These are phyloP conservation scores for Lasioglossum lativentre DNA, from an alignment of 2,888 invertebrate species.

Conservation along the genomic window DNA sequence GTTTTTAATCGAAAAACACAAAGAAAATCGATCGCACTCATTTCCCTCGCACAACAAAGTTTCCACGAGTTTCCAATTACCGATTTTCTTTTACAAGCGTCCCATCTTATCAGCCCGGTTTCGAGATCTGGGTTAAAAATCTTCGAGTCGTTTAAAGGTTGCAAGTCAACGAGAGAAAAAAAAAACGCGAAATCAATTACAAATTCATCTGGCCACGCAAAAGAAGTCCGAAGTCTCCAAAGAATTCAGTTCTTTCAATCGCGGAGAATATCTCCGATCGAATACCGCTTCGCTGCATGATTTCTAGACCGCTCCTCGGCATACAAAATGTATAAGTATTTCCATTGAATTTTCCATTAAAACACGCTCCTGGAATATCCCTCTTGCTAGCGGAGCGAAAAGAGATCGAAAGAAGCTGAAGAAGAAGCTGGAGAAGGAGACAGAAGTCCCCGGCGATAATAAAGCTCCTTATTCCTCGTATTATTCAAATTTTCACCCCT, in stretches of 20 bases:
- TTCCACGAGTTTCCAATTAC: not conserved
- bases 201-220: not conserved
- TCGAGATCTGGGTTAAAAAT: constrained; percentile 45
- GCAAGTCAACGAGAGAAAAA: not conserved
- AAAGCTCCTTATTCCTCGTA: constrained; percentile 47
- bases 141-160: constrained; percentile 14
- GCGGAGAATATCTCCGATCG: constrained; percentile 31
- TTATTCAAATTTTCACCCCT: constrained; percentile 43
- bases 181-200: not conserved
- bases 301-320: not conserved
- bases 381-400: not conserved
- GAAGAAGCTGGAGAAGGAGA: not conserved
- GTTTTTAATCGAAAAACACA: not conserved
- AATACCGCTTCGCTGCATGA: not conserved
- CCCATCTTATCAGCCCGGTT: not conserved
- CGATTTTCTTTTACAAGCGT: not conserved
- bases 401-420: not conserved
- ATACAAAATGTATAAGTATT: constrained; percentile 55
- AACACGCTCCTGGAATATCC: constrained; percentile 33
- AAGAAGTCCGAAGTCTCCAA: not conserved
- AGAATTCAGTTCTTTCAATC: not conserved
- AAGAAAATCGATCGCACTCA: not conserved
- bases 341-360: constrained; percentile 56
- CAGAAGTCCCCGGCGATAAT: constrained; percentile 38
- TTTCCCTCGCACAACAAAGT: not conserved